phyloP scores from a whole-genome alignment of 2,797 vertebrate genomes.

The Orestias chungarensis region DNA sequence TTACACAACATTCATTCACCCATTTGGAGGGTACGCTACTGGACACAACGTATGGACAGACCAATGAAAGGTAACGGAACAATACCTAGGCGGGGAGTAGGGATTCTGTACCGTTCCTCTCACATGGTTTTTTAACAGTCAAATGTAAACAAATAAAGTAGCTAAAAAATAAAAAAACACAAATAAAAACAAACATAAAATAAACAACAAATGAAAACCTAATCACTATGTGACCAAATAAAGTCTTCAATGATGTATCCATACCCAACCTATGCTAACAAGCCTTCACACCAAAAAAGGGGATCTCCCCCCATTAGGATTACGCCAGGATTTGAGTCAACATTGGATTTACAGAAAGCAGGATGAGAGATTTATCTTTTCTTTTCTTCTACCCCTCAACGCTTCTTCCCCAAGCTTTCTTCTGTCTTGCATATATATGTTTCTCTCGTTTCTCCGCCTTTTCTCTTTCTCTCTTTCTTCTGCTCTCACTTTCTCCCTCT shows the following conservation, averaged over 20 bases:
- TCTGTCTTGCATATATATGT: slow-evolving; percentile 53
- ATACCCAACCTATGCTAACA: slow-evolving; percentile 63
- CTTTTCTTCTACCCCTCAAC: slow-evolving; percentile 19
- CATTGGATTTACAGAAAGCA: slow-evolving; percentile 73
- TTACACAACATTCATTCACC: too few relatives aligned
- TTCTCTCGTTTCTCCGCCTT: slow-evolving; percentile 25
- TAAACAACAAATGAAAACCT: slow-evolving; percentile 35
- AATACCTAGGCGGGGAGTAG: too few relatives aligned
- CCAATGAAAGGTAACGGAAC: too few relatives aligned
- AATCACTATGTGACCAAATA: slow-evolving; percentile 35
- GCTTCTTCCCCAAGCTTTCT: slow-evolving; percentile 58
- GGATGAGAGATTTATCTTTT: slow-evolving; percentile 73
- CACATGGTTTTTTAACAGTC: background rate
- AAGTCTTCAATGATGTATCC: slow-evolving; percentile 46
- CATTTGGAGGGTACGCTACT: too few relatives aligned
- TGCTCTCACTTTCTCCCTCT: slow-evolving; percentile 49
- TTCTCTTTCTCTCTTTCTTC: slow-evolving; percentile 31
- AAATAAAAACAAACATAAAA: slow-evolving; percentile 55
- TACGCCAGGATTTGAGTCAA: slow-evolving; percentile 79
- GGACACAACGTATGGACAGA: too few relatives aligned
- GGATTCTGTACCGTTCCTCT: background rate
- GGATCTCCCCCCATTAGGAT: slow-evolving; percentile 66
- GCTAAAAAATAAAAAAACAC: background rate
- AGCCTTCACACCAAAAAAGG: slow-evolving; percentile 69
- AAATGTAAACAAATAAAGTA: background rate